These are phyloP conservation scores for Drosophila takahashii DNA, from an alignment of 1,140 invertebrate genomes.

Conservation along the genomic window DNA sequence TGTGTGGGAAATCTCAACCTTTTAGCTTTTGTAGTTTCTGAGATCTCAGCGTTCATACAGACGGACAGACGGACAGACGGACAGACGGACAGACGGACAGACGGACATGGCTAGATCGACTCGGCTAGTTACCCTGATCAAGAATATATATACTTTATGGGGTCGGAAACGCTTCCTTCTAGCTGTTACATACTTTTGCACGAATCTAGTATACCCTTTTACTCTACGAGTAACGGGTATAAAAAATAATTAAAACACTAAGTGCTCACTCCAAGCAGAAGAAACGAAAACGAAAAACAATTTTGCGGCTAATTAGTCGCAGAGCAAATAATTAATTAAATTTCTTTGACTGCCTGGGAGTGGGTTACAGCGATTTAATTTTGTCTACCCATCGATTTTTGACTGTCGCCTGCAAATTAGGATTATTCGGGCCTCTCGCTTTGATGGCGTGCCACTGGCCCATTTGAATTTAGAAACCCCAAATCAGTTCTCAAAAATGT, in stretches of 20 bases:
- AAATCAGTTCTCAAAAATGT: slow-evolving; percentile 68
- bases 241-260: slow-evolving; percentile 15
- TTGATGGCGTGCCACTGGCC: slow-evolving; percentile 57
- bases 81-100: too few species aligned
- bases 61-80: too few species aligned
- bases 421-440: neutral
- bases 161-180: too few species aligned
- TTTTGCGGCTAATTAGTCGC: slow-evolving; percentile 73
- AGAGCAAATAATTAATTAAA: slow-evolving; percentile 72
- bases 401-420: neutral
- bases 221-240: too few species aligned
- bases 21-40: too few species aligned
- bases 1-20: too few species aligned
- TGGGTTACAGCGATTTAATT: slow-evolving; percentile 36
- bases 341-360: slow-evolving; percentile 20
- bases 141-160: too few species aligned
- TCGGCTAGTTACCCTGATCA: too few species aligned
- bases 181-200: too few species aligned
- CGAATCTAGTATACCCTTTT: too few species aligned
- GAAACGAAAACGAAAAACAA: slow-evolving; percentile 32
- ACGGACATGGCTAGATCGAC: too few species aligned
- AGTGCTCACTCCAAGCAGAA: slow-evolving; percentile 50
- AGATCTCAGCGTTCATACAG: too few species aligned
- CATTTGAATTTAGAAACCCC: slow-evolving; percentile 54
- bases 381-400: slow-evolving; percentile 31